Percentiles rank a stretch among this genome's conserved stretches.
Evolutionary conservation across 2,113 vertebrate species (phyloP).

Genomic region (Brachyistius frenatus): DNA sequence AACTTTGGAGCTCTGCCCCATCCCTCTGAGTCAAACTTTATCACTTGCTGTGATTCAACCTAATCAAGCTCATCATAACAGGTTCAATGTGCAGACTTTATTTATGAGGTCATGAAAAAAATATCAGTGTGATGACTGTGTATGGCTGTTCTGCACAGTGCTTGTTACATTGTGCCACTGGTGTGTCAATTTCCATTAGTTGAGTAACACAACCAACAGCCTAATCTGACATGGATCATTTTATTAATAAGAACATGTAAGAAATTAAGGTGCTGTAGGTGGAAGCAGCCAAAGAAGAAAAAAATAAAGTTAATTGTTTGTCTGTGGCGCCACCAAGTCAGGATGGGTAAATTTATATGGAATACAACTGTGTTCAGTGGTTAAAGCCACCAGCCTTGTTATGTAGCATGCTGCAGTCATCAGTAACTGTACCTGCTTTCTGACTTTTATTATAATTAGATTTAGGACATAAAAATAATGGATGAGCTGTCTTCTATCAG

Average conservation of each 20-base stretch:
- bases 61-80: neutral
- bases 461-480: conserved; percentile 64
- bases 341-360: neutral
- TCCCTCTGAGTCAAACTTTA: neutral
- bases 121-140: conserved; percentile 38
- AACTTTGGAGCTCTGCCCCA: neutral
- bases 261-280: neutral
- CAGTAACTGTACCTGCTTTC: conserved; percentile 54
- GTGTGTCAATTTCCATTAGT: conserved; percentile 18
- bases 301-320: neutral
- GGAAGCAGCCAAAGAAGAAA: conserved; percentile 1
- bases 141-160: neutral
- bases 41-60: neutral
- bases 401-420: conserved; percentile 30
- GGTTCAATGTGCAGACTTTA: neutral
- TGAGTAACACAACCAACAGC: conserved; percentile 1
- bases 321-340: conserved; percentile 7
- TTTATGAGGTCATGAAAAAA: conserved; percentile 19
- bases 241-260: neutral
- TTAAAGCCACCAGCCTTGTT: neutral
- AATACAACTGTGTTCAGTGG: conserved; percentile 6
- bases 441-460: conserved; percentile 70
- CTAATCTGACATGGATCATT: neutral
- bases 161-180: neutral
- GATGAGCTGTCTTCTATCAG: conserved; percentile 57